A percentile compares a stretch with the other conserved stretches of the same genome.
These are phyloP conservation scores for Erethizon dorsatum DNA, from an alignment of 2,797 vertebrate species.

Conservation along the genomic window DNA sequence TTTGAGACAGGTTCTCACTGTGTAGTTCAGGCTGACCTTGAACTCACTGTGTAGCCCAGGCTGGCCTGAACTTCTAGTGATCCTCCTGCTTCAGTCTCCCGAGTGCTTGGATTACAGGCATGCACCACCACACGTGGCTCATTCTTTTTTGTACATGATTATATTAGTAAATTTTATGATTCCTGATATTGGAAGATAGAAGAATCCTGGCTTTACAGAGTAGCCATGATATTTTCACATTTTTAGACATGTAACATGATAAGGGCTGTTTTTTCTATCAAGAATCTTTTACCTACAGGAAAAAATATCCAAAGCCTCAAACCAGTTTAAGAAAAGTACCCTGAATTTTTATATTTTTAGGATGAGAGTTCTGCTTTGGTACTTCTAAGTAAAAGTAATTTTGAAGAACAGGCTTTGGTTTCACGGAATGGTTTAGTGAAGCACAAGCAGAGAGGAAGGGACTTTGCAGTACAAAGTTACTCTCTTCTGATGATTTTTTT, in stretches of 20 bases:
- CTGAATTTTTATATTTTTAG: conserved; percentile 68
- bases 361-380: conserved; percentile 13
- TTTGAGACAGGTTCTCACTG: not conserved
- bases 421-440: conserved; percentile 31
- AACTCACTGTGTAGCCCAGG: not conserved
- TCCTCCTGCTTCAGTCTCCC: not conserved
- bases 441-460: not conserved
- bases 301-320: not conserved
- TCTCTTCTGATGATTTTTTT: conserved; percentile 4
- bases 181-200: conserved; percentile 43
- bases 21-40: not conserved
- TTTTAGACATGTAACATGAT: conserved; percentile 12
- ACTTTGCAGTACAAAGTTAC: not conserved
- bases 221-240: conserved; percentile 36
- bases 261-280: not conserved
- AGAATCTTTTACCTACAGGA: not conserved
- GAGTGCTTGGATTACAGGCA: not conserved
- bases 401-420: conserved; percentile 54
- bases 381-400: conserved; percentile 57
- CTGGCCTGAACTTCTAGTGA: not conserved
- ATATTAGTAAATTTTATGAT: conserved; percentile 65
- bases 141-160: conserved; percentile 9
- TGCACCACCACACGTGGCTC: not conserved
- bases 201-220: conserved; percentile 39
- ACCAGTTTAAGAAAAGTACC: conserved; percentile 51